These are phyloP conservation scores for Anguilla marmorata DNA, from an alignment of 2,797 vertebrate species.

Conservation along the genomic window DNA sequence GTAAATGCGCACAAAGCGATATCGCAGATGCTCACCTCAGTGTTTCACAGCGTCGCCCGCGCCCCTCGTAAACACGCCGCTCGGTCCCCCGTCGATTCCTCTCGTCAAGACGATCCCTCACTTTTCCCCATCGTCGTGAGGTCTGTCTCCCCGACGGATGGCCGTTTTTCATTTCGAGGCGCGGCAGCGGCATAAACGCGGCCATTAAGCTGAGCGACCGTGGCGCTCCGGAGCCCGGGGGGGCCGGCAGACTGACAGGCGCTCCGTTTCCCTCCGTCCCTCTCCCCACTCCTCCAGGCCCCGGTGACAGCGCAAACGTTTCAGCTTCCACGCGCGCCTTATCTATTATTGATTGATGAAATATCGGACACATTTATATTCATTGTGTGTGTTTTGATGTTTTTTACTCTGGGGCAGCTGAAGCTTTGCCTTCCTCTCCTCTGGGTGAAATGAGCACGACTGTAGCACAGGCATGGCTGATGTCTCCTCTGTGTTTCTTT, in stretches of 20 bases:
- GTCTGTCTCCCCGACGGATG: background rate
- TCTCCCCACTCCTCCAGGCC: background rate
- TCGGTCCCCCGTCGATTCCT: background rate
- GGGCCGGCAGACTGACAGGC: background rate
- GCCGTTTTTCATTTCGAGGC: conserved; percentile 23
- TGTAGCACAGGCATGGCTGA: background rate
- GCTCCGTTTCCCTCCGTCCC: conserved; percentile 5
- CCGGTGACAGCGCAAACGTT: conserved; percentile 1
- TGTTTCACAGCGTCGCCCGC: background rate
- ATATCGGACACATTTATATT: conserved; percentile 33
- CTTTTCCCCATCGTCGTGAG: background rate
- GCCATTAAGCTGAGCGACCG: background rate
- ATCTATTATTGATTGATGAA: conserved; percentile 26
- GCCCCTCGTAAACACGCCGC: background rate
- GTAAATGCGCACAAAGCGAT: background rate
- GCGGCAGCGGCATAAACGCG: background rate
- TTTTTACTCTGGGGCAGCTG: background rate
- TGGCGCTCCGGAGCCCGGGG: background rate
- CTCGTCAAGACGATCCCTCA: conserved; percentile 6
- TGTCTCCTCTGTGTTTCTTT: background rate
- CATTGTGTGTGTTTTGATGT: background rate
- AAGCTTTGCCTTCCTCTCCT: background rate
- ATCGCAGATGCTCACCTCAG: background rate
- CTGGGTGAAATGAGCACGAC: background rate
- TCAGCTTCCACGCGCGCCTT: background rate